phyloP scores from a whole-genome alignment of 2,113 vertebrate species.

The Chionomys nivalis region DNA sequence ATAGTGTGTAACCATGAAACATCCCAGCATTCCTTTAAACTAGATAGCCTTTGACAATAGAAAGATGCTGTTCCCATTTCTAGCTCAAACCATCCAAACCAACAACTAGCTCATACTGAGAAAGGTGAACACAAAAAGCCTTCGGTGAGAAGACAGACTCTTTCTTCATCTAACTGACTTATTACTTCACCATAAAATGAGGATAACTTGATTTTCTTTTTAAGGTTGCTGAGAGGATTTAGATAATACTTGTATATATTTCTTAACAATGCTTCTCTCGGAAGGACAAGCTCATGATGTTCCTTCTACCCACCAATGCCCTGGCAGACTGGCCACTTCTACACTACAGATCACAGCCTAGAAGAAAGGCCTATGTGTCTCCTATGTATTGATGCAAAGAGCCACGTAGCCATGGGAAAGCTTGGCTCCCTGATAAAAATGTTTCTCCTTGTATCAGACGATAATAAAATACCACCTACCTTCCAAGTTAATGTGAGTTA shows the following conservation, averaged over 20 bases:
- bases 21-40: not conserved
- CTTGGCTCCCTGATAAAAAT: not conserved
- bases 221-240: slow-evolving; percentile 32
- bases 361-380: not conserved
- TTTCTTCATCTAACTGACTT: not conserved
- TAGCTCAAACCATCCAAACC: slow-evolving; percentile 40
- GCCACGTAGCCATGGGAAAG: not conserved
- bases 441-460: not conserved
- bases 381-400: accelerated
- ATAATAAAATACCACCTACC: slow-evolving; percentile 10
- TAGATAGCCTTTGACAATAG: not conserved
- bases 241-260: slow-evolving; percentile 13
- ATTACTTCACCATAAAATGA: not conserved
- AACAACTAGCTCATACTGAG: not conserved
- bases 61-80: not conserved
- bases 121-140: not conserved
- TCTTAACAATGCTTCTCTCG: not conserved
- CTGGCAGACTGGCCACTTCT: not conserved
- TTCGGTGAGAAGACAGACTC: not conserved
- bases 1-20: not conserved
- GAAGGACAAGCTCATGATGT: slow-evolving; percentile 43
- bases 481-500: slow-evolving; percentile 53
- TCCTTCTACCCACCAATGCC: not conserved
- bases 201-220: slow-evolving; percentile 15
- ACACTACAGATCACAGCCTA: not conserved